A percentile compares a stretch with the other conserved stretches of the same genome.
phyloP scores from a whole-genome alignment of 1,140 invertebrate species.

The Chymomyza costata region DNA sequence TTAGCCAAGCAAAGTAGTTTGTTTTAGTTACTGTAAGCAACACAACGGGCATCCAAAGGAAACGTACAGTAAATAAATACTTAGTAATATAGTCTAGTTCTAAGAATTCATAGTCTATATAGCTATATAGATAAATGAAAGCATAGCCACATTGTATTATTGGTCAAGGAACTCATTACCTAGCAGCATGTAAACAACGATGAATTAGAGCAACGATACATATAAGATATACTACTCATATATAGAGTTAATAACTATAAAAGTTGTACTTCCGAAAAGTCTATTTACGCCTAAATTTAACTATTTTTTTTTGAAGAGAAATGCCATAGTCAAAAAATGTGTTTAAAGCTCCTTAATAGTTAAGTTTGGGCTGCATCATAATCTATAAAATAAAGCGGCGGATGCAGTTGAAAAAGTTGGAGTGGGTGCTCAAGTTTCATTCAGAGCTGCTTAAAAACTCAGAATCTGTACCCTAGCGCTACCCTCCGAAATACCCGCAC shows the following conservation, averaged over 20 bases:
- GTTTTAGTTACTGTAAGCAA: constrained; percentile 53
- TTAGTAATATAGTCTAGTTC: constrained; percentile 51
- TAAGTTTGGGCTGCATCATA: too few relatives aligned
- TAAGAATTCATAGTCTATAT: constrained; percentile 1
- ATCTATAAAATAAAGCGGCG: too few relatives aligned
- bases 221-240: constrained; percentile 12
- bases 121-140: constrained; percentile 15
- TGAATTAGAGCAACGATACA: constrained; percentile 12
- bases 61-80: constrained; percentile 42
- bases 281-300: too few relatives aligned
- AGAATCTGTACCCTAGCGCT: too few relatives aligned
- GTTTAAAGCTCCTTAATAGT: too few relatives aligned
- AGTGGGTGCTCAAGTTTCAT: too few relatives aligned
- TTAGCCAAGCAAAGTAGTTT: constrained; percentile 65
- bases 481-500: too few relatives aligned
- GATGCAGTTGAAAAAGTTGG: too few relatives aligned
- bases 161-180: constrained; percentile 54
- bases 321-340: background rate
- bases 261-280: too few relatives aligned
- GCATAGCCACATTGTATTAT: constrained; percentile 60
- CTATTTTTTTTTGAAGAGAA: background rate
- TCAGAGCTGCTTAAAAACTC: too few relatives aligned
- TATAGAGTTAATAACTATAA: background rate
- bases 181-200: constrained; percentile 33
- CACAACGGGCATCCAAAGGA: constrained; percentile 60